A percentile compares a stretch with the other conserved stretches of the same genome.
phyloP scores from a whole-genome alignment of 2,113 vertebrate species.

The Mirza zaza region DNA sequence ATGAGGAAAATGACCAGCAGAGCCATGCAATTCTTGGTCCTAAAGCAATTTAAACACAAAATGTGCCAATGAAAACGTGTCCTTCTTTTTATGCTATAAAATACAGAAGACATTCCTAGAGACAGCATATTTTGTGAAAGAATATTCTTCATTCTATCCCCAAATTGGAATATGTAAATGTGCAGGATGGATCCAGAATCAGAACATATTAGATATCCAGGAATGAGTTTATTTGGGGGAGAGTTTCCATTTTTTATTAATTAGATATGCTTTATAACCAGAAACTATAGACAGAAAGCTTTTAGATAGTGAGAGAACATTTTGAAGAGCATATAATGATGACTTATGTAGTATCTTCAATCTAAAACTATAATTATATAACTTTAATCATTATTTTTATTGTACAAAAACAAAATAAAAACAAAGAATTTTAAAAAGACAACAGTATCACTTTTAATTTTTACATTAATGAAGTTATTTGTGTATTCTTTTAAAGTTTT shows the following conservation, averaged over 20 bases:
- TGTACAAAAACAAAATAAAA: neutral
- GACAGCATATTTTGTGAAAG: conserved; percentile 13
- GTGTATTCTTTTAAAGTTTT: neutral
- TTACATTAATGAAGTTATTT: neutral
- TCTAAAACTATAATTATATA: neutral
- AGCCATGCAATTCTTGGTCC: neutral
- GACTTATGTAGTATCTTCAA: neutral
- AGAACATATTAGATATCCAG: neutral
- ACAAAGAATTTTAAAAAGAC: neutral
- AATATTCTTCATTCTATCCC: conserved; percentile 22
- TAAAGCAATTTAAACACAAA: neutral
- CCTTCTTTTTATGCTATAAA: neutral
- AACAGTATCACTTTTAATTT: neutral
- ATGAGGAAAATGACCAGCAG: neutral
- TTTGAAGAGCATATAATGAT: neutral
- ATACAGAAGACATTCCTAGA: neutral
- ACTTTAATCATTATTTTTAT: conserved; percentile 30
- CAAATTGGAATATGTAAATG: neutral
- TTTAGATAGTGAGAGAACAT: conserved; percentile 42
- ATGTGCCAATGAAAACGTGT: neutral
- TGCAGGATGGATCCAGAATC: conserved; percentile 1
- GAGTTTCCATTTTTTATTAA: conserved; percentile 28
- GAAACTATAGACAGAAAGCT: neutral
- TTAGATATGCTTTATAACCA: conserved; percentile 16
- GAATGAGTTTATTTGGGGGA: conserved; percentile 45